Percentiles rank a stretch among this genome's conserved stretches.
phyloP scores from a whole-genome alignment of 1,140 invertebrate genomes.

The Temnothorax nylanderi region DNA sequence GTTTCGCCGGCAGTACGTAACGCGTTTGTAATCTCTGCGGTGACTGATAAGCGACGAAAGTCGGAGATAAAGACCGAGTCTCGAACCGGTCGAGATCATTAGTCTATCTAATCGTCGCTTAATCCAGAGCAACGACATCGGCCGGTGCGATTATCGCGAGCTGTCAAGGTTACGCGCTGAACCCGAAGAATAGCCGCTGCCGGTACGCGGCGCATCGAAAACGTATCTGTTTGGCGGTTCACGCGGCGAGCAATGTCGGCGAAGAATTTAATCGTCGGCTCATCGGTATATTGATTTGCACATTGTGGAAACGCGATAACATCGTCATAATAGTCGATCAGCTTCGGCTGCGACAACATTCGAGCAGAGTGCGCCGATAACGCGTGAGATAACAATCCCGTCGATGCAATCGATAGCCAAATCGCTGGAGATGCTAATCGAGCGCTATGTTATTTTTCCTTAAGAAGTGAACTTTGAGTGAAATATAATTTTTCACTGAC shows the following conservation, averaged over 20 bases:
- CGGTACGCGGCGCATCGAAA: not conserved
- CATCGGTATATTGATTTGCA: slow-evolving; percentile 63
- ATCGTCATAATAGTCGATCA: slow-evolving; percentile 60
- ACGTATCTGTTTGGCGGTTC: slow-evolving; percentile 5
- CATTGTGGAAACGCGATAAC: slow-evolving; percentile 54
- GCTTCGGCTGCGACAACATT: slow-evolving; percentile 28
- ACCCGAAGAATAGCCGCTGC: not conserved
- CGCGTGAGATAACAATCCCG: slow-evolving; percentile 55
- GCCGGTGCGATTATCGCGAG: slow-evolving; percentile 3
- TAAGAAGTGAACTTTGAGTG: slow-evolving; percentile 20
- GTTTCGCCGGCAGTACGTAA: slow-evolving; percentile 25
- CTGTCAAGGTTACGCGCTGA: slow-evolving; percentile 34
- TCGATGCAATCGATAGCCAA: slow-evolving; percentile 58
- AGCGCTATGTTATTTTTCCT: slow-evolving; percentile 35
- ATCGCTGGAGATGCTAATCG: slow-evolving; percentile 45
- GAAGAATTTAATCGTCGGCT: slow-evolving; percentile 39
- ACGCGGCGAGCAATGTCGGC: not conserved
- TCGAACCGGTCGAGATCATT: slow-evolving; percentile 31
- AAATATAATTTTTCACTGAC: not conserved
- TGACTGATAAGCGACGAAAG: slow-evolving; percentile 68
- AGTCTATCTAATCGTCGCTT: slow-evolving; percentile 66
- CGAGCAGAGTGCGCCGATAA: slow-evolving; percentile 44
- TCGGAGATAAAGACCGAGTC: slow-evolving; percentile 42
- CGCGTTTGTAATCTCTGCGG: slow-evolving; percentile 39
- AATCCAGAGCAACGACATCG: slow-evolving; percentile 49